Conservation (phyloP, 2,888 invertebrate species). For the Chironomus tentans region DNA sequence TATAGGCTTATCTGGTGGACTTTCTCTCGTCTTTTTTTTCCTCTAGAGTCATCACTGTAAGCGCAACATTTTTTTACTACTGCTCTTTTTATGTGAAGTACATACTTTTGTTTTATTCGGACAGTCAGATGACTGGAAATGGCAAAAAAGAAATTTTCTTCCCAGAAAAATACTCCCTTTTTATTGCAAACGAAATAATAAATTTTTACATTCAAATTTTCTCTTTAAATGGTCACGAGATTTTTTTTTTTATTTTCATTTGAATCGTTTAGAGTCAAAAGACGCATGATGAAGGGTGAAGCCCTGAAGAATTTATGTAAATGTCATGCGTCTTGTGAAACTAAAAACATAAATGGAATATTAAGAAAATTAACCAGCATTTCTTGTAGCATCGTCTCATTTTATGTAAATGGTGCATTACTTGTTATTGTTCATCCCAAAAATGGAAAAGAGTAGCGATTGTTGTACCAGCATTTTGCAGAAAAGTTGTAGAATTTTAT, state of each 20-base stretch:
- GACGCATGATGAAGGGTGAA: too few species aligned
- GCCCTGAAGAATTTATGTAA: too few species aligned
- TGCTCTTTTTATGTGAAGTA: background rate
- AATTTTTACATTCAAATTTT: constrained; percentile 7
- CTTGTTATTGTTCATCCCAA: constrained; percentile 20
- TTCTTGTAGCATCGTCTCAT: background rate
- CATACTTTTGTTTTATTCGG: background rate
- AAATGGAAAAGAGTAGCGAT: constrained; percentile 13
- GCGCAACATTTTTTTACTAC: background rate
- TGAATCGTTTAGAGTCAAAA: too few species aligned
- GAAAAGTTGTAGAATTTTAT: constrained; percentile 14
- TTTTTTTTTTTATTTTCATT: background rate
- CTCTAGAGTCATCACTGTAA: background rate
- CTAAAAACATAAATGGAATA: background rate
- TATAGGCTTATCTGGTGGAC: constrained; percentile 23
- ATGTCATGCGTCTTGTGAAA: background rate
- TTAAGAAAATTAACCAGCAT: background rate
- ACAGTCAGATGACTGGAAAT: background rate
- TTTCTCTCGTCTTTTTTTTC: background rate
- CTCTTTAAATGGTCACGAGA: background rate
- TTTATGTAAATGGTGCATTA: constrained; percentile 23
- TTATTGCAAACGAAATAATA: constrained; percentile 23
- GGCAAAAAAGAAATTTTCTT: constrained; percentile 5
- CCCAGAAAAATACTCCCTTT: background rate
- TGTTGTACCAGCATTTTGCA: background rate